Percentiles rank a stretch among this genome's conserved stretches.
These are phyloP conservation scores for Panulirus ornatus DNA, from an alignment of 1,140 invertebrate species.

Conservation along the genomic window DNA sequence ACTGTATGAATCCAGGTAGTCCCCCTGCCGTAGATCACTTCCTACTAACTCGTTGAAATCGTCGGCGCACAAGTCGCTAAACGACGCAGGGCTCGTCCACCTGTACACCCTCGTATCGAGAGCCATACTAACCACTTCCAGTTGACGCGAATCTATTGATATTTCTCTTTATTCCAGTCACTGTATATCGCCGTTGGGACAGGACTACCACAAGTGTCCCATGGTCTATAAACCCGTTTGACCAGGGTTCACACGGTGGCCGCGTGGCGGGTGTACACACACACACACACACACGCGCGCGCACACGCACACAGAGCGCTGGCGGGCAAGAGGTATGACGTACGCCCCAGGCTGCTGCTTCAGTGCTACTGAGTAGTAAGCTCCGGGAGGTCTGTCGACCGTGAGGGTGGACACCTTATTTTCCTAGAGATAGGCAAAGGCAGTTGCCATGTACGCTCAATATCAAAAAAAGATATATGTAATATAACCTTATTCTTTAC, in stretches of 20 bases:
- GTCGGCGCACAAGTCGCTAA: slow-evolving; percentile 51
- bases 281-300: too few species aligned
- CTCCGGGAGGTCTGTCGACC: slow-evolving; percentile 12
- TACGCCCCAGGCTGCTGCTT: slow-evolving; percentile 46
- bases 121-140: slow-evolving; percentile 19
- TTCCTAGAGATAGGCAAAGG: slow-evolving; percentile 55
- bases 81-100: slow-evolving; percentile 44
- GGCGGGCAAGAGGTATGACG: slow-evolving; percentile 25
- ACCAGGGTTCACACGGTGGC: neutral
- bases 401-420: slow-evolving; percentile 35
- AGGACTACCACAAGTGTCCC: neutral
- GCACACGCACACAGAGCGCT: neutral
- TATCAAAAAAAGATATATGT: neutral
- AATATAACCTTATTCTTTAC: neutral
- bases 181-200: neutral
- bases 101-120: slow-evolving; percentile 52
- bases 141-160: too few species aligned
- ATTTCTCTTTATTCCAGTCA: too few species aligned
- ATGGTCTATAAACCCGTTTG: neutral
- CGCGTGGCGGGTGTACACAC: neutral
- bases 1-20: slow-evolving; percentile 54
- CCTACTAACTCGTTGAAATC: slow-evolving; percentile 47
- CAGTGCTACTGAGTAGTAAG: slow-evolving; percentile 54
- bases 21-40: slow-evolving; percentile 42
- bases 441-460: slow-evolving; percentile 32